Percentiles rank a stretch among this genome's conserved stretches.
phyloP scores from a whole-genome alignment of 30 jellyfish, hydroid and myxozoan species.

The Aurelia aurita region DNA sequence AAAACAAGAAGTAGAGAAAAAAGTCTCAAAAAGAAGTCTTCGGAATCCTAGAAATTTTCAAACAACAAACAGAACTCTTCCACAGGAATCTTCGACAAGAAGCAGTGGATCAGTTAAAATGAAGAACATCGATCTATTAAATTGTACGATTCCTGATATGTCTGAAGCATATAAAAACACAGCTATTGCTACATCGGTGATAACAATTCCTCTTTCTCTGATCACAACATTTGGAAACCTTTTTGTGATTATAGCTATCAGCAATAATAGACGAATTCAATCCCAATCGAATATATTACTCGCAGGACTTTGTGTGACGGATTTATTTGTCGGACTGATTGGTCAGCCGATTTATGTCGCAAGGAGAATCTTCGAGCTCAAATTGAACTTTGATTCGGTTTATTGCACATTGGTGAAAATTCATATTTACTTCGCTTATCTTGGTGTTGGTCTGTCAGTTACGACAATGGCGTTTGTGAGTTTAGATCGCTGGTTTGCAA shows the following conservation, averaged over 20 bases:
- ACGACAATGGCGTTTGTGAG: slow-evolving; percentile 72
- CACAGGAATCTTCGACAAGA: too few relatives aligned
- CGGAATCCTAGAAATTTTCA: too few relatives aligned
- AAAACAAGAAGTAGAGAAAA: too few relatives aligned
- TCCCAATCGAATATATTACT: slow-evolving; percentile 55
- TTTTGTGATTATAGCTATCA: slow-evolving; percentile 34
- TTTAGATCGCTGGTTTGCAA: slow-evolving; percentile 79
- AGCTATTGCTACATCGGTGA: slow-evolving; percentile 27
- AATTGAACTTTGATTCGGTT: background rate
- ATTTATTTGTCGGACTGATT: slow-evolving; percentile 60
- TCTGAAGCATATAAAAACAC: slow-evolving; percentile 12
- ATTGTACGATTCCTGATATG: slow-evolving; percentile 29
- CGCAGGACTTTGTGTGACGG: slow-evolving; percentile 67
- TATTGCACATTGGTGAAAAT: slow-evolving; percentile 43
- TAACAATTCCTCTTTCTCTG: slow-evolving; percentile 35
- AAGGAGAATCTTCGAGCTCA: slow-evolving; percentile 35
- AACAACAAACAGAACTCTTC: too few relatives aligned
- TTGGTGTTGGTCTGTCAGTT: slow-evolving; percentile 72
- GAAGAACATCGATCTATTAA: slow-evolving; percentile 6
- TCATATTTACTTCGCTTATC: slow-evolving; percentile 56
- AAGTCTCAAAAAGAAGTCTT: too few relatives aligned
- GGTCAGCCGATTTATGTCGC: slow-evolving; percentile 75
- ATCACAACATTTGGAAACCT: slow-evolving; percentile 59
- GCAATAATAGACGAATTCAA: slow-evolving; percentile 40
- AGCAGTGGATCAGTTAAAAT: background rate